Evolutionary conservation across 2,797 vertebrate genomes (phyloP).

Genomic region (Malacoraja senta): DNA sequence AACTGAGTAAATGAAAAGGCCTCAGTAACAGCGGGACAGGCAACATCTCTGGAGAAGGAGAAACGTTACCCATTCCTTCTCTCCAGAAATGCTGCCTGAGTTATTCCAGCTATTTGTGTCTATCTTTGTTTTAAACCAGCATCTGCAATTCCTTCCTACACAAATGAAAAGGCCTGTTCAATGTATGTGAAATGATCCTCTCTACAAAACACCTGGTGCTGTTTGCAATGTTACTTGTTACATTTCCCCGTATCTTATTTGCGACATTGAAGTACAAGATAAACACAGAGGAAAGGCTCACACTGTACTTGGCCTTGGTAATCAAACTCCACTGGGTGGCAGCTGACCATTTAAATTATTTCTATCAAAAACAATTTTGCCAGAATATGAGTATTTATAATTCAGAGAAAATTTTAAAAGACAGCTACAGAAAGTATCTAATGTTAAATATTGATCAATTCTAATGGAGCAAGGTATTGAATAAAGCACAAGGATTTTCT

Average conservation of each 20-base stretch:
- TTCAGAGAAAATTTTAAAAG: background rate
- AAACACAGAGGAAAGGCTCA: background rate
- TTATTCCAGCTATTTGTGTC: too few species aligned
- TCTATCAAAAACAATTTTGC: background rate
- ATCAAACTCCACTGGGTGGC: background rate
- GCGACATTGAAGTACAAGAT: background rate
- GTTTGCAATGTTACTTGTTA: background rate
- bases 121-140: too few species aligned
- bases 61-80: too few species aligned
- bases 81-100: too few species aligned
- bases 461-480: background rate
- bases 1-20: background rate
- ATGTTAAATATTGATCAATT: background rate
- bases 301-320: background rate
- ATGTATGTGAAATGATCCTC: background rate
- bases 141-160: too few species aligned
- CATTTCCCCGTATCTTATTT: background rate
- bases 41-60: too few species aligned
- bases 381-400: background rate
- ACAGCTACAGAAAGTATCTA: background rate
- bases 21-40: too few species aligned
- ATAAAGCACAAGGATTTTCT: background rate
- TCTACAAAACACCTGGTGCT: background rate
- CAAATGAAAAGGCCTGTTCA: background rate
- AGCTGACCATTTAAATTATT: background rate